phyloP scores from a whole-genome alignment of 2,797 vertebrate species.

The Acestrorhynchus altus region DNA sequence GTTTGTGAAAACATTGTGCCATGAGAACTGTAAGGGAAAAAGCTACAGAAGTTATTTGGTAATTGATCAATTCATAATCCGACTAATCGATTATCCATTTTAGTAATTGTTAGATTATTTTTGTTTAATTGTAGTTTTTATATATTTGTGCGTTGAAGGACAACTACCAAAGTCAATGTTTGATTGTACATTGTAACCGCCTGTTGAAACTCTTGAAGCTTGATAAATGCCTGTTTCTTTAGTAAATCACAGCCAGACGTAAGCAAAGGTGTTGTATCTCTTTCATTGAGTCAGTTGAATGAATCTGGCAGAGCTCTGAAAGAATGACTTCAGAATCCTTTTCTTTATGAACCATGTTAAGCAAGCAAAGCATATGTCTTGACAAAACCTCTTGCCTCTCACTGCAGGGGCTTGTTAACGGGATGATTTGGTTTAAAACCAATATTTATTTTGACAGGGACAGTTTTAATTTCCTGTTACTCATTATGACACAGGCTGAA shows the following conservation, averaged over 20 bases:
- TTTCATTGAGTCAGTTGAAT: background rate
- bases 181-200: too few species aligned
- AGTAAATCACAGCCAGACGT: background rate
- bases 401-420: background rate
- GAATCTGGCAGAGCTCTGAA: background rate
- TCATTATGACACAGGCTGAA: background rate
- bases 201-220: too few species aligned
- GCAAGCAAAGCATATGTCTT: background rate
- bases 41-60: too few species aligned
- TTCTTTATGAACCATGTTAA: background rate
- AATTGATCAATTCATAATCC: too few species aligned
- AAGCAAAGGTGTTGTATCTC: background rate
- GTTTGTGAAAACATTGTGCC: too few species aligned
- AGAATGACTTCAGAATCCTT: background rate
- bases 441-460: background rate
- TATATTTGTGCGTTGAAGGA: too few species aligned
- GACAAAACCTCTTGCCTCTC: background rate
- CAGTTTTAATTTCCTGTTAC: background rate
- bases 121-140: too few species aligned
- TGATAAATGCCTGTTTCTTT: too few species aligned
- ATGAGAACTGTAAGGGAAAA: too few species aligned
- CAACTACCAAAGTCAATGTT: too few species aligned
- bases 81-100: too few species aligned
- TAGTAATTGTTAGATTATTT: too few species aligned
- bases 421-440: background rate